Conservation (phyloP, 2,797 vertebrate species). For the Champsocephalus gunnari region DNA sequence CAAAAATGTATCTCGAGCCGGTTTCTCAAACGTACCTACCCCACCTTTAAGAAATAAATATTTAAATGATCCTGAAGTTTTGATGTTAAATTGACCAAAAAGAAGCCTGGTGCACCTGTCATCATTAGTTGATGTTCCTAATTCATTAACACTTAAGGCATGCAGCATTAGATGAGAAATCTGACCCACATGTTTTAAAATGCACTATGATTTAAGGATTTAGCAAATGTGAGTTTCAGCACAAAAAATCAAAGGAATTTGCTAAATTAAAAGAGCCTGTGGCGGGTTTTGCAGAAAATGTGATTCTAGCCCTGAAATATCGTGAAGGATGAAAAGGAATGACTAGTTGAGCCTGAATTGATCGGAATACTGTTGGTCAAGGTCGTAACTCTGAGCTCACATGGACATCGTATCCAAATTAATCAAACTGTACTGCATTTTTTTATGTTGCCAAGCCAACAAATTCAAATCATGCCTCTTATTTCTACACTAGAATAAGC, state of each 20-base stretch:
- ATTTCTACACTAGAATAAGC: conserved; percentile 5
- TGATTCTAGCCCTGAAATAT: conserved; percentile 5
- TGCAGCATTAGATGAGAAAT: conserved; percentile 7
- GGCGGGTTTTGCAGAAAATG: conserved; percentile 33
- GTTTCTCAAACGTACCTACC: too few species aligned
- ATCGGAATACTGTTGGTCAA: conserved; percentile 32
- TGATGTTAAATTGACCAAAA: conserved; percentile 21
- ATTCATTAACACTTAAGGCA: conserved; percentile 7
- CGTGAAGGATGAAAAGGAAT: conserved; percentile 48
- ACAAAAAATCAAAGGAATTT: conserved; percentile 13
- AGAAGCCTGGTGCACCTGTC: conserved; percentile 14
- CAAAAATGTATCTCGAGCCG: too few species aligned
- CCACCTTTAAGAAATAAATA: conserved; percentile 17
- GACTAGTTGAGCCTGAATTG: conserved; percentile 49
- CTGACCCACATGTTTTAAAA: conserved; percentile 32
- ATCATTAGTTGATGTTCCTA: conserved; percentile 27
- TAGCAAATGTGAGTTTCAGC: conserved; percentile 9
- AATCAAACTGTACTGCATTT: conserved; percentile 27
- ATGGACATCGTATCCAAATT: conserved; percentile 51
- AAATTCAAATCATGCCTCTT: conserved; percentile 31
- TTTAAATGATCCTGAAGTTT: conserved; percentile 24
- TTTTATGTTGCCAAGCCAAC: conserved; percentile 46
- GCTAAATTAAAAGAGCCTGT: conserved; percentile 2
- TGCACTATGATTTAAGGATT: conserved; percentile 29
- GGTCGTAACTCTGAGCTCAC: conserved; percentile 40